A percentile compares a stretch with the other conserved stretches of the same genome.
Evolutionary conservation across 2,888 invertebrate species (phyloP).

Genomic region (Aproaerema taeniolella): DNA sequence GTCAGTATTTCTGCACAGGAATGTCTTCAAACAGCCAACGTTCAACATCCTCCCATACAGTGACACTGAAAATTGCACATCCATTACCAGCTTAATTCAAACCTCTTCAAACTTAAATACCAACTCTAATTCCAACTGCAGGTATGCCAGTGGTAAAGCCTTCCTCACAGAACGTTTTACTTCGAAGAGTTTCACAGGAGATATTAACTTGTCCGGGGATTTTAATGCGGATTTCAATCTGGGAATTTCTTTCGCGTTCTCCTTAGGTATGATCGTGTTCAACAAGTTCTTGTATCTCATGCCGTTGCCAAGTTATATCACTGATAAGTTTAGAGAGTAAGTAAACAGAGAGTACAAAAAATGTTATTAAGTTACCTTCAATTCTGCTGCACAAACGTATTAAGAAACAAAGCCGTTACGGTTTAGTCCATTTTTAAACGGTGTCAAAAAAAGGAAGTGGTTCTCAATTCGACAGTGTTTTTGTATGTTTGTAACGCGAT

Average conservation of each 20-base stretch:
- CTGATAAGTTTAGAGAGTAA: slow-evolving; percentile 90
- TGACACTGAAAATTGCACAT: slow-evolving; percentile 72
- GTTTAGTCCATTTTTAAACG: too few species aligned
- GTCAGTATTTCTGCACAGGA: slow-evolving; percentile 84
- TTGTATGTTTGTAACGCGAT: too few species aligned
- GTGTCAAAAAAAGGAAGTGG: too few species aligned
- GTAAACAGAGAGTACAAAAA: background rate
- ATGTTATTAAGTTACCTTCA: background rate
- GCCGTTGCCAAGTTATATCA: slow-evolving; percentile 89
- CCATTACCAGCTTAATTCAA: slow-evolving; percentile 72
- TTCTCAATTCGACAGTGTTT: too few species aligned
- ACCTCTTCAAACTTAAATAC: slow-evolving; percentile 64
- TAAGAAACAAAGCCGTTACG: too few species aligned
- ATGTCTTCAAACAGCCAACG: slow-evolving; percentile 79
- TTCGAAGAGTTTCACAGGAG: slow-evolving; percentile 71
- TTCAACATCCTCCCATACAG: slow-evolving; percentile 75
- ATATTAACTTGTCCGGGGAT: slow-evolving; percentile 77
- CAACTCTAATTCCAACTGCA: slow-evolving; percentile 78
- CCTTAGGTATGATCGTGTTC: slow-evolving; percentile 86
- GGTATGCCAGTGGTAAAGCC: slow-evolving; percentile 83
- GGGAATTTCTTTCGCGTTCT: slow-evolving; percentile 89
- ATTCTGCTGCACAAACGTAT: too few species aligned
- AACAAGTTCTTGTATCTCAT: slow-evolving; percentile 91
- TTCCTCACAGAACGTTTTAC: slow-evolving; percentile 85
- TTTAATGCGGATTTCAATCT: slow-evolving; percentile 86